Base-by-base conservation (phyloP, 92 coral and sea anemone genomes). In the Palythoa grandis region DNA sequence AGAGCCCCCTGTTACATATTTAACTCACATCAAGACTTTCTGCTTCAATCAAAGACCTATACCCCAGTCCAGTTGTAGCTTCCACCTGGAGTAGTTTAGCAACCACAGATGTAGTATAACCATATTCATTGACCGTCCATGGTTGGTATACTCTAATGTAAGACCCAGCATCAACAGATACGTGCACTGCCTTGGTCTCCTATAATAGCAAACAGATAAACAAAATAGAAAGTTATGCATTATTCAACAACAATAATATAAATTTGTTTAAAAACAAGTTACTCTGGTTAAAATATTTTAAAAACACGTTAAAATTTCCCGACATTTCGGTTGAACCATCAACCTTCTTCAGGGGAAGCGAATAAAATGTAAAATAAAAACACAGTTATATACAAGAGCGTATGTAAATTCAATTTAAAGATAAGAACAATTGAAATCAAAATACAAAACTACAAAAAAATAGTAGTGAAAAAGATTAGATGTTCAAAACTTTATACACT, bases 81-180 rank as follows among this genome's bases (percentile, higher is more conserved):
- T 97, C 99, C 16, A 97, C 97, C 61, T 95, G 98, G 63, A 69
- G 86, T 11, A 97, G 90, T 66, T 97, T 93, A 73, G 99, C 94
- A 3, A 97, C 95, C 11, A 97, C 98, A 57, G 99, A 97, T 10
- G 99, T 88, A 53, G 98, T 97, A 85, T 97, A 97, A 47, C 99
- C 99, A 82, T 97, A 97, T 38, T 97, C 99, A 75, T 97, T 95
- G 40, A 97, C 98, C 5, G 95, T 92, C 99, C 99, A 97, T 12
- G 99, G 99, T 80, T 97, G 99, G 82, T 97, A 97, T 35, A 97
- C 87, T 11, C 92, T 91, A 48, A 93, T 88, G 63, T 92, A 93
- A 2, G 99, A 97, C 43, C 95, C 97, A 23, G 94, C 68, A 53
- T 96, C 98, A 78, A 97, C 96, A 77, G 98, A 97, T 12, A 97